These are phyloP conservation scores for Megaustenia siamemsis DNA, from an alignment of 2,888 invertebrate genomes.

Conservation along the genomic window DNA sequence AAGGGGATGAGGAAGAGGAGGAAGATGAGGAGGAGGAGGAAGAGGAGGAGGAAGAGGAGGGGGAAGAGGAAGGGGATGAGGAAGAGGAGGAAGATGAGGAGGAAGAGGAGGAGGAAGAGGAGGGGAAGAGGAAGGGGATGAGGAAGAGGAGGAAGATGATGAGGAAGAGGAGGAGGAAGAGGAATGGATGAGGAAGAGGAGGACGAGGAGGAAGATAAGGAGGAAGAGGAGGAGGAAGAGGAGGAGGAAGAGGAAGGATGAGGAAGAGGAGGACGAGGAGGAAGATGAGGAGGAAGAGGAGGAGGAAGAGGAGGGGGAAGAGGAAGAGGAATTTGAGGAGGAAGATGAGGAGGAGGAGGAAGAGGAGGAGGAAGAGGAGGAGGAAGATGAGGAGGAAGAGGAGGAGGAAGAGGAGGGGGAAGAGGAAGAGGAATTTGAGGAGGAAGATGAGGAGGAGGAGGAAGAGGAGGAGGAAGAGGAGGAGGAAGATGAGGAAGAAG, in stretches of 20 bases:
- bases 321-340: neutral
- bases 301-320: neutral
- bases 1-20: too few relatives aligned
- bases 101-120: neutral
- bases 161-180: neutral
- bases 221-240: neutral
- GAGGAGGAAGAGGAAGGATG: neutral
- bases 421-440: too few relatives aligned
- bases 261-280: neutral
- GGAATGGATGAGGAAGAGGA: neutral
- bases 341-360: neutral
- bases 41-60: too few relatives aligned
- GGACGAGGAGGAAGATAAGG: neutral
- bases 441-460: too few relatives aligned
- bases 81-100: neutral
- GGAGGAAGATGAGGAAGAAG: too few relatives aligned
- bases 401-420: too few relatives aligned
- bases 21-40: too few relatives aligned
- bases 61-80: too few relatives aligned
- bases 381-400: too few relatives aligned
- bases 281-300: neutral
- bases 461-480: too few relatives aligned
- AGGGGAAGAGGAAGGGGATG: neutral
- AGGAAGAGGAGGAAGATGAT: neutral
- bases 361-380: neutral